phyloP scores from a whole-genome alignment of 2,113 vertebrate genomes.

The Probosciger aterrimus region DNA sequence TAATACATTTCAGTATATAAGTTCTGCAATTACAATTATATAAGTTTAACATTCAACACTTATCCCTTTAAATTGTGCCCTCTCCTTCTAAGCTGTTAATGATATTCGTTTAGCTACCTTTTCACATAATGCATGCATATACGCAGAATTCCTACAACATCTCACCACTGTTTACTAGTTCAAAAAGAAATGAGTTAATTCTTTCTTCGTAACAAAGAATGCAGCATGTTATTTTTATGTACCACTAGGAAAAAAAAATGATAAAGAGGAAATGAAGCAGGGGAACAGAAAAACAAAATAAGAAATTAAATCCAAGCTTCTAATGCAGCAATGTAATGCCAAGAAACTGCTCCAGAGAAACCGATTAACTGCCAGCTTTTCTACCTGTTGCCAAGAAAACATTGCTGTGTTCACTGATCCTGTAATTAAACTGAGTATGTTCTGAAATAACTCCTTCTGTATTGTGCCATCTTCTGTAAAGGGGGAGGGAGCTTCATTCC shows the following conservation, averaged over 20 bases:
- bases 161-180: not conserved
- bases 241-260: not conserved
- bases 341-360: constrained; percentile 47
- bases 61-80: not conserved
- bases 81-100: not conserved
- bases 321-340: not conserved
- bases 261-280: constrained; percentile 17
- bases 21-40: not conserved
- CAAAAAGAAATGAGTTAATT: not conserved
- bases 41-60: not conserved
- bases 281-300: constrained; percentile 27
- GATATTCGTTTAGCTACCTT: not conserved
- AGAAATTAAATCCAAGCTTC: constrained; percentile 23
- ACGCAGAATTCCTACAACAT: not conserved
- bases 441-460: constrained; percentile 24
- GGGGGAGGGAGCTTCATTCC: not conserved
- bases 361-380: constrained; percentile 41
- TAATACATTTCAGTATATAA: not conserved
- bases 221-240: not conserved
- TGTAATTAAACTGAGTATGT: constrained; percentile 33
- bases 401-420: constrained; percentile 56
- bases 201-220: not conserved
- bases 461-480: constrained; percentile 13
- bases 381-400: constrained; percentile 60
- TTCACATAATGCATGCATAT: not conserved